A percentile compares a stretch with the other conserved stretches of the same genome.
These are phyloP conservation scores for Schizotus pectinicornis DNA, from an alignment of 2,888 invertebrate species.

Conservation along the genomic window DNA sequence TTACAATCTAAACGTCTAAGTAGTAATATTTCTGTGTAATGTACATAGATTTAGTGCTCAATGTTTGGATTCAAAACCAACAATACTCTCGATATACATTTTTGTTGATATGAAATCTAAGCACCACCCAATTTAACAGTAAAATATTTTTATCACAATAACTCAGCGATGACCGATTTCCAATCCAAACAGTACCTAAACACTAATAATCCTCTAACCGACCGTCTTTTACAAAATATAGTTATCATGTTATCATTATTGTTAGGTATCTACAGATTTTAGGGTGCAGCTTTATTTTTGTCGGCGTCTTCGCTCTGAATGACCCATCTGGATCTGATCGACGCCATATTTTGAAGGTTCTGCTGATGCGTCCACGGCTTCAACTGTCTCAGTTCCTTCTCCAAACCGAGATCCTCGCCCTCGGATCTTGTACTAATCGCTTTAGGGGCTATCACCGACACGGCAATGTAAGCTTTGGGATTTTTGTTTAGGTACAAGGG, in stretches of 20 bases:
- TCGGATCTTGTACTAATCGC: slow-evolving; percentile 37
- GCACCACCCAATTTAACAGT: too few species aligned
- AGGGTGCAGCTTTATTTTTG: slow-evolving; percentile 13
- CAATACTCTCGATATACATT: too few species aligned
- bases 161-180: too few species aligned
- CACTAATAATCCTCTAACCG: too few species aligned
- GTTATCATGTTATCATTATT: neutral
- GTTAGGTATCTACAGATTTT: slow-evolving; percentile 12
- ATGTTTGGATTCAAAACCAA: too few species aligned
- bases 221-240: too few species aligned
- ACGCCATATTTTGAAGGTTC: slow-evolving; percentile 52
- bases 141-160: too few species aligned
- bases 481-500: slow-evolving; percentile 52
- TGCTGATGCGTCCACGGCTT: slow-evolving; percentile 56
- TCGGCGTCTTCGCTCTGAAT: slow-evolving; percentile 40
- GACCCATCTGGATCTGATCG: slow-evolving; percentile 50
- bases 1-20: too few species aligned
- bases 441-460: slow-evolving; percentile 57
- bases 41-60: too few species aligned
- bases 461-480: slow-evolving; percentile 57
- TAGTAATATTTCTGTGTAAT: too few species aligned
- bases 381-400: slow-evolving; percentile 54
- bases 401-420: slow-evolving; percentile 45
- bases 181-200: too few species aligned
- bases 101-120: too few species aligned